A percentile compares a stretch with the other conserved stretches of the same genome.
Evolutionary conservation across 2,113 vertebrate genomes (phyloP).

Genomic region (Sinocyclocheilus rhinocerous): DNA sequence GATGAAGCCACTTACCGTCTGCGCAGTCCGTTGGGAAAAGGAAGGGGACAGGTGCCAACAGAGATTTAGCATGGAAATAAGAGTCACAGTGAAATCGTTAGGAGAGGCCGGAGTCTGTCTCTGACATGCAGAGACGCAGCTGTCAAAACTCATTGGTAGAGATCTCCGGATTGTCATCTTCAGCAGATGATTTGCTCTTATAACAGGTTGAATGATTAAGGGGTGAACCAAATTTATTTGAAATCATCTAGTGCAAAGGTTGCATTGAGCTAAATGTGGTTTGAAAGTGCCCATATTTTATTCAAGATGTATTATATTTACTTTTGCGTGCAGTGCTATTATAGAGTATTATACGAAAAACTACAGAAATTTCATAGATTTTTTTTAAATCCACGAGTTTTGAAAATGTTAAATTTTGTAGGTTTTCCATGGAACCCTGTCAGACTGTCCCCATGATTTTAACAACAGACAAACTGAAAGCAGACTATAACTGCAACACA

Average conservation of each 20-base stretch:
- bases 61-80: slow-evolving; percentile 73
- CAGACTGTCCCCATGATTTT: neutral
- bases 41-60: slow-evolving; percentile 72
- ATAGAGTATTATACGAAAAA: neutral
- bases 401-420: neutral
- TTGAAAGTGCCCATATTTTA: neutral
- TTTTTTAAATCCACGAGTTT: neutral
- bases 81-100: slow-evolving; percentile 62
- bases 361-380: neutral
- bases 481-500: slow-evolving; percentile 44
- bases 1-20: slow-evolving; percentile 81
- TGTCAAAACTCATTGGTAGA: slow-evolving; percentile 48
- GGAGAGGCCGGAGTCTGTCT: slow-evolving; percentile 43
- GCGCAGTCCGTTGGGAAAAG: slow-evolving; percentile 64
- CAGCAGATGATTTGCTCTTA: slow-evolving; percentile 24
- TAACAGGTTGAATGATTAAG: neutral
- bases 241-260: neutral
- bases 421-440: slow-evolving; percentile 12
- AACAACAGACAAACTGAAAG: slow-evolving; percentile 58
- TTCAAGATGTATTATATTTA: neutral
- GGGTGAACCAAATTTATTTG: neutral
- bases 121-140: slow-evolving; percentile 38
- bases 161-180: slow-evolving; percentile 27
- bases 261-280: neutral
- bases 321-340: neutral